Evolutionary conservation across 2,113 vertebrate genomes (phyloP), one percentile per base, ranked within the genome.

Genomic region (Alces alces): DNA sequence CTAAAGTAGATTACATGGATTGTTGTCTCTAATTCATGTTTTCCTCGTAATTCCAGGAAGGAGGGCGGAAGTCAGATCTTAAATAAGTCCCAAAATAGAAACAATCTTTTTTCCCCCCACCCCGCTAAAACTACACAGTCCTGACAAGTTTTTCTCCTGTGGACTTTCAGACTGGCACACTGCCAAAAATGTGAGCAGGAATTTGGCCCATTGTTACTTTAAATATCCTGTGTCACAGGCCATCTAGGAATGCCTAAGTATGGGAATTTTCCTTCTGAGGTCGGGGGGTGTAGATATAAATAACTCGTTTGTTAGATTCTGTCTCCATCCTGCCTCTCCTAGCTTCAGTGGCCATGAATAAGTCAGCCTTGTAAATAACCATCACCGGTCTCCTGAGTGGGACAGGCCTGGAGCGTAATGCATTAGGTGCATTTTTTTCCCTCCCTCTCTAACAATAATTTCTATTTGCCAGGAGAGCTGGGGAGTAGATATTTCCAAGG

Each of bases 181-280:
- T 33, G 98, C 98, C 98, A 98, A 98, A 97, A 97, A 97, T 98
- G 97, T 92, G 94, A 97, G 90, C 97, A 98, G 96, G 98, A 98
- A 98, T 97, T 95, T 96, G 97, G 90, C 95, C 98, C 97, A 98
- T 98, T 98, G 98, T 98, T 98, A 93, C 98, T 98, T 98, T 98
- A 98, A 98, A 98, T 98, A 98, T 96, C 98, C 96, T 93, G 95
- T 98, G 98, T 98, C 86, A 33, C 98, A 97, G 94, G 97, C 98
- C 98, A 98, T 98, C 98, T 98, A 98, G 98, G 98, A 98, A 98
- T 96, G 98, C 94, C 98, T 98, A 98, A 98, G 98, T 98, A 98
- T 97, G 96, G 97, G 98, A 98, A 98, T 98, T 98, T 98, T 98
- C 97, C 98, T 97, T 96, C 58, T 89, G 98, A 97, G 97, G 96